These are phyloP conservation scores for Nomada ferruginata DNA, from an alignment of 2,888 invertebrate genomes.

Conservation along the genomic window DNA sequence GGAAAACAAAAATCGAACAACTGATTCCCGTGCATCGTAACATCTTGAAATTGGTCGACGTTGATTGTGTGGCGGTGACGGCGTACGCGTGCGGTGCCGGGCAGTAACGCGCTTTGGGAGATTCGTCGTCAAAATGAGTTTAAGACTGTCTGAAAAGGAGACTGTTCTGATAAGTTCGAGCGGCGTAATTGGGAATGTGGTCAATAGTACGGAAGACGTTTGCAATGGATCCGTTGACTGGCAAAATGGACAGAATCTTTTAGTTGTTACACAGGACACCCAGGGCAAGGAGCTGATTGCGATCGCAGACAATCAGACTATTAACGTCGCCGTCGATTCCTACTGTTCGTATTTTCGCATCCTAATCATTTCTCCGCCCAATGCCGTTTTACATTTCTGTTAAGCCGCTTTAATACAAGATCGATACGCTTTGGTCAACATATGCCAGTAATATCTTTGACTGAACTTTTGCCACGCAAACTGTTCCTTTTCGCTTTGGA, in stretches of 20 bases:
- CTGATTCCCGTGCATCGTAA: constrained; percentile 4
- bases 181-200: constrained; percentile 47
- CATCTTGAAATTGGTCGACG: constrained; percentile 27
- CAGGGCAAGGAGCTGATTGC: constrained; percentile 75
- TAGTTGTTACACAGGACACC: constrained; percentile 75
- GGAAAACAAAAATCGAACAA: constrained; percentile 5
- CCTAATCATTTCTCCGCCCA: not conserved
- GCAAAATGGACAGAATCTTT: constrained; percentile 70
- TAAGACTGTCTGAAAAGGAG: constrained; percentile 61
- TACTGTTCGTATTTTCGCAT: constrained; percentile 77
- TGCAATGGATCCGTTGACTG: constrained; percentile 63
- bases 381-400: not conserved
- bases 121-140: constrained; percentile 63
- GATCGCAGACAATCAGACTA: constrained; percentile 74
- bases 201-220: constrained; percentile 56
- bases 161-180: constrained; percentile 51
- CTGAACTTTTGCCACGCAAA: not conserved
- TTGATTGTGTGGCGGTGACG: constrained; percentile 13
- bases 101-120: constrained; percentile 3
- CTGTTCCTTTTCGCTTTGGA: too few species aligned
- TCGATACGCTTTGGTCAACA: constrained; percentile 15
- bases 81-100: constrained; percentile 11
- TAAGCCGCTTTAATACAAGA: not conserved
- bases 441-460: not conserved
- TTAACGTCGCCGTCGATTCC: constrained; percentile 75